Evolutionary conservation across 2,113 vertebrate genomes (phyloP), one percentile per base, ranked within the genome.

Genomic region (Platysternon megacephalum): DNA sequence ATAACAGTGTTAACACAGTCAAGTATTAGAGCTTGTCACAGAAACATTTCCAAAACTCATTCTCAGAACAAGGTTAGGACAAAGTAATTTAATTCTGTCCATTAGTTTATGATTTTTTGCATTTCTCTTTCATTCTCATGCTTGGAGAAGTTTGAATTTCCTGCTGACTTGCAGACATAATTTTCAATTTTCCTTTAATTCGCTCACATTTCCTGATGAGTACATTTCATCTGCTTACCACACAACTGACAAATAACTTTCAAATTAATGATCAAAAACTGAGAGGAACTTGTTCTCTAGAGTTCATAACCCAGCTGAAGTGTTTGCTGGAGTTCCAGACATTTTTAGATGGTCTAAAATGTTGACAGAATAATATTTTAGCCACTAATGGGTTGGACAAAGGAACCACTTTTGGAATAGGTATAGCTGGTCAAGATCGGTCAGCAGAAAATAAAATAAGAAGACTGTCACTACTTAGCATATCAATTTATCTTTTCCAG

Each of bases 251-350:
- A 93, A 93, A 91, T 82, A 93, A 14, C 11, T 86, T 93, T 79
- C 81, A 97, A 93, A 96, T 97, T 94, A 96, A 89, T 93, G 61
- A 93, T 90, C 86, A 90, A 91, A 95, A 88, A 81, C 89, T 94
- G 91, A 79, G 87, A 92, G 44, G 44, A 93, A 85, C 39, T 55
- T 88, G 65, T 85, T 93, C 52, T 48, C 12, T 72, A 39, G 44
- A 91, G 61, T 80, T 94, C 79, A 94, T 94, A 95, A 80, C 21
- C 55, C 29, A 39, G 46, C 24, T 85, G 84, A 95, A 82, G 61
- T 93, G 72, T 85, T 0, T 56, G 79, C 42, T 88, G 9, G 86
- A 93, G 84, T 91, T 94, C 65, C 56, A 94, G 89, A 90, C 82
- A 85, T 82, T 90, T 96, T 72, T 85, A 74, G 39, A 93, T 55